These are phyloP conservation scores for Sebastes itinus DNA, from an alignment of 2,797 vertebrate genomes.

Conservation along the genomic window DNA sequence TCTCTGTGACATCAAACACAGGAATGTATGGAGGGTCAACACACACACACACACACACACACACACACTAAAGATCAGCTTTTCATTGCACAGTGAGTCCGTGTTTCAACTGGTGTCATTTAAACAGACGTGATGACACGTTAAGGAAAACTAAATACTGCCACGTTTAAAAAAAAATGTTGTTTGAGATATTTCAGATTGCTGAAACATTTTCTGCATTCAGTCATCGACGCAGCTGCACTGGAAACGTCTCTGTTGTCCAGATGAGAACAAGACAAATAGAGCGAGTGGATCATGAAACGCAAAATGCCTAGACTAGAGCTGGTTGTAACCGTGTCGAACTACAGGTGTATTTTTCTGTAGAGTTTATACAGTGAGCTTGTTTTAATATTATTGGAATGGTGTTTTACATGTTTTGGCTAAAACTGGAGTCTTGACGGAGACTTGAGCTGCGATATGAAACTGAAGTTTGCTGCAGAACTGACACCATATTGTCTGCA, in stretches of 20 bases:
- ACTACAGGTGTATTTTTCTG: not conserved
- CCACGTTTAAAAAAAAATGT: not conserved
- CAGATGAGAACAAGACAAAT: not conserved
- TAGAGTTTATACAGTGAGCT: no score
- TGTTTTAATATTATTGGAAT: not conserved
- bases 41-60: no score
- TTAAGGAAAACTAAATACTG: not conserved
- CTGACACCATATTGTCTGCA: not conserved
- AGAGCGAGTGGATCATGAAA: not conserved
- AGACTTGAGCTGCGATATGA: no score
- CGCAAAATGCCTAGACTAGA: not conserved
- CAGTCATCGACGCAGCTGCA: constrained; percentile 28
- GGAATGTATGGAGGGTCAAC: constrained; percentile 5
- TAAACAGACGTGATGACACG: not conserved
- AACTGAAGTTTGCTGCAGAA: not conserved
- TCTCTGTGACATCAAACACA: constrained; percentile 7
- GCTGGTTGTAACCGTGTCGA: not conserved
- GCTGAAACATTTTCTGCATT: constrained; percentile 3
- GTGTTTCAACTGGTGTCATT: not conserved
- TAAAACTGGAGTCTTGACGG: no score
- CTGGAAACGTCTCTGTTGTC: not conserved
- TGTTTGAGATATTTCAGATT: not conserved
- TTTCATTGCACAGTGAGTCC: no score
- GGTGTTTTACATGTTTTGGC: not conserved
- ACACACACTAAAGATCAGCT: no score